Base-by-base conservation (phyloP, 2,113 vertebrate genomes). In the Hippolais icterina region DNA sequence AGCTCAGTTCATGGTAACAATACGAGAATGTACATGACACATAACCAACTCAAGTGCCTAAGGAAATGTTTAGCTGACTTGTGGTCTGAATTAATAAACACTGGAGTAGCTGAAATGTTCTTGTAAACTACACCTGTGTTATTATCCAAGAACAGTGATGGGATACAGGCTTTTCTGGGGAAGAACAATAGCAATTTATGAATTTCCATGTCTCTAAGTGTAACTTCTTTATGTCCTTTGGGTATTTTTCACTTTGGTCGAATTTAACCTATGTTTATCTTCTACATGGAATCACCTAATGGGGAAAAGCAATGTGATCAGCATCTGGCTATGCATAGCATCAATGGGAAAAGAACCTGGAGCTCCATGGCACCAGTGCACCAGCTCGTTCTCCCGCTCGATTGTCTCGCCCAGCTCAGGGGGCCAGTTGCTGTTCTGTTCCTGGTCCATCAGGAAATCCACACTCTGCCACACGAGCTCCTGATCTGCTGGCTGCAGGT, bases 361-460 rank as follows among this genome's bases (percentile, higher is more conserved):
- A 85, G 99, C 98, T 35, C 98, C 99, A 8, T 99, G 99, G 93
- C 99, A 99, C 99, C 99, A 99, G 95, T 99, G 99, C 20, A 99
- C 98, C 90, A 99, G 97, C 82, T 99, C 98, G 9, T 99, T 99
- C 95, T 99, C 98, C 70, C 98, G 94, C 96, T 99, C 98, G 2
- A 99, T 99, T 11, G 98, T 98, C 96, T 98, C 98, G 25, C 99
- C 98, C 50, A 99, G 98, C 96, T 99, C 99, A 13, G 98, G 98
- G 4, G 98, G 98, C 98, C 99, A 99, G 97, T 99, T 99, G 93
- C 98, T 98, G 95, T 99, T 99, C 97, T 99, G 99, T 56, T 99
- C 98, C 95, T 99, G 98, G 74, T 98, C 99, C 98, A 99, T 98
- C 88, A 99, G 98, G 97, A 99, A 99, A 91, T 99, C 98, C 59